Percentiles rank a stretch among this genome's conserved stretches.
These are phyloP conservation scores for Halcyon malimbica DNA, from an alignment of 2,113 vertebrate species.

Conservation along the genomic window DNA sequence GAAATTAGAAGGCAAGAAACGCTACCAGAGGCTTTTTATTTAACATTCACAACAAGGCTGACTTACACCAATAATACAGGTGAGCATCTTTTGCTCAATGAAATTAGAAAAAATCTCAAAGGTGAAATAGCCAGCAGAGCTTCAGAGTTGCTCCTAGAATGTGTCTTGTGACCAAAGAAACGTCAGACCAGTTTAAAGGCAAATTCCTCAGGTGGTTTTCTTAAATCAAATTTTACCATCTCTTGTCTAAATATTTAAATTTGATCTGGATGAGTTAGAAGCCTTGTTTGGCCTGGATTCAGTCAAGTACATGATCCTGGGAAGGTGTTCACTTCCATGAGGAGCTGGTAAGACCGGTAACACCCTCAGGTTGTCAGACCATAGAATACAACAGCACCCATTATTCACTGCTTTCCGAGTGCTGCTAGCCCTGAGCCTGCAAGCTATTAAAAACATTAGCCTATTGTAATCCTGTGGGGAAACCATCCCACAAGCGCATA, in stretches of 20 bases:
- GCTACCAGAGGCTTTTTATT: not conserved
- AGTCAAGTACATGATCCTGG: not conserved
- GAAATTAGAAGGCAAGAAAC: not conserved
- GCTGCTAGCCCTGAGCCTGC: not conserved
- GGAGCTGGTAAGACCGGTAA: not conserved
- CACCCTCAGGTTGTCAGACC: fast-evolving
- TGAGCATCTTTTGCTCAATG: fast-evolving
- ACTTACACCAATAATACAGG: not conserved
- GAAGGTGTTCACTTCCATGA: fast-evolving
- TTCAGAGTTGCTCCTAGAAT: not conserved
- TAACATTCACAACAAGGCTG: not conserved
- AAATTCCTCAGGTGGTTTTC: not conserved
- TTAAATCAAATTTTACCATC: not conserved
- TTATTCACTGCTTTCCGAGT: not conserved
- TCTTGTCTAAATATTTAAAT: not conserved
- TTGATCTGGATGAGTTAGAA: not conserved
- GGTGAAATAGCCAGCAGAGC: not conserved
- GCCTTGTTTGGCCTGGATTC: not conserved
- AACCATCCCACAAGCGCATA: not conserved
- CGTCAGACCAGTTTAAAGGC: not conserved
- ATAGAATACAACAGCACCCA: fast-evolving
- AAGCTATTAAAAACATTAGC: not conserved
- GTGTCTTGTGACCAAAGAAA: not conserved
- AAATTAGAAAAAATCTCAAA: not conserved
- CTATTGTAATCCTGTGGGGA: not conserved